Evolutionary conservation across 2,888 invertebrate genomes (phyloP).

Genomic region (Phrixothrix hirtus): DNA sequence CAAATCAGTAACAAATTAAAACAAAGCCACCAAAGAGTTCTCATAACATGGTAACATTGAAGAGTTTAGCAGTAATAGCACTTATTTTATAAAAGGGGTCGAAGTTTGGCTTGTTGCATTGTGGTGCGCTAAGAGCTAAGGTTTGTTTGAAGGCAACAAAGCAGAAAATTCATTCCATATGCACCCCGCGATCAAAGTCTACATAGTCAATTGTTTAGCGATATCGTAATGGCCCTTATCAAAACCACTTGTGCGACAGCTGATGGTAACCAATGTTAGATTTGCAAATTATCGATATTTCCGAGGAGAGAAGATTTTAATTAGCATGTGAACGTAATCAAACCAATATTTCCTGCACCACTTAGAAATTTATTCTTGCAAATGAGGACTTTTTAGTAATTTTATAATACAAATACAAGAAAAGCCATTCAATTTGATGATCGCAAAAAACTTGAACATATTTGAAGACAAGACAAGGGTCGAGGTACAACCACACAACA

Average conservation of each 20-base stretch:
- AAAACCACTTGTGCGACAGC: slow-evolving; percentile 32
- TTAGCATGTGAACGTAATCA: slow-evolving; percentile 22
- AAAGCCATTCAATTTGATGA: no score
- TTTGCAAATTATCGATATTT: slow-evolving; percentile 17
- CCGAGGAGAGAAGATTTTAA: slow-evolving; percentile 11
- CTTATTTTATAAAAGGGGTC: slow-evolving; percentile 33
- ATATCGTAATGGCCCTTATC: slow-evolving; percentile 36
- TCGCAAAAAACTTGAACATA: no score
- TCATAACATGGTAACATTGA: slow-evolving; percentile 42
- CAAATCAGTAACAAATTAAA: slow-evolving; percentile 28
- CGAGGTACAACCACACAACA: slow-evolving; percentile 15
- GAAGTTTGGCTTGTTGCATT: slow-evolving; percentile 36
- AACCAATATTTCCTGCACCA: no score
- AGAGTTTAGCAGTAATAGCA: slow-evolving; percentile 27
- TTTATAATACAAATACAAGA: no score
- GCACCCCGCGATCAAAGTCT: slow-evolving; percentile 44
- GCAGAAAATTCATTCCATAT: slow-evolving; percentile 48
- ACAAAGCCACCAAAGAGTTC: slow-evolving; percentile 28
- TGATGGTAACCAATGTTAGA: slow-evolving; percentile 25
- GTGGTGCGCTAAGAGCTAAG: slow-evolving; percentile 41
- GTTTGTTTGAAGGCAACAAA: slow-evolving; percentile 53
- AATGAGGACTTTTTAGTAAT: no score
- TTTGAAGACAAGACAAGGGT: no score
- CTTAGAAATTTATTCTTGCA: no score
- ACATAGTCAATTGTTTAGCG: slow-evolving; percentile 50